Evolutionary conservation across 2,797 vertebrate species (phyloP), one percentile per base, ranked within the genome.

Genomic region (Takifugu rubripes): DNA sequence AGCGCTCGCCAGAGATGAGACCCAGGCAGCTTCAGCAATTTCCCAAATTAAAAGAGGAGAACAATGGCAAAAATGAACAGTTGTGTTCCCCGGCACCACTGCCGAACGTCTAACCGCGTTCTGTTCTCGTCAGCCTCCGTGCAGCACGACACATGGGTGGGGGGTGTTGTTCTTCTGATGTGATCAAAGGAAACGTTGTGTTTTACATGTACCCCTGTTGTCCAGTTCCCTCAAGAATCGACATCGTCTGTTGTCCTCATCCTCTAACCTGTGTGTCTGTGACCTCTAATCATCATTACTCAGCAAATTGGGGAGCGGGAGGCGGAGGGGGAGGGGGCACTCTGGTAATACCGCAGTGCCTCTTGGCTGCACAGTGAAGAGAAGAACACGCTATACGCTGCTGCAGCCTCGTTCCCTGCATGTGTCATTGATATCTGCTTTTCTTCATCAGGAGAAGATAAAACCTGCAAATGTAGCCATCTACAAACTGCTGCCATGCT

Each of bases 251-350:
- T 33, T 50, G 46, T 9, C 16, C 11, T 21, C 15, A 11, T 51
- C 52, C 61, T 40, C 51, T 70, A 66, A 76, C 66, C 49, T 63
- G 61, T 55, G 15, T 40, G 36, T 40, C 68, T 57, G 54, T 16
- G 56, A 87, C 86, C 88, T 89, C 85, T 73, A 85, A 88, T 86
- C 77, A 85, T 82, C 75, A 78, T 78, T 78, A 81, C 77, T 89
- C 86, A 89, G 84, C 81, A 83, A 74, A 70, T 31, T 69, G 70
- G 65, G 78, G 68, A 72, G 74, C 69, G 74, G 72, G 75, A 61
- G 67, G 77, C 66, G 52, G 74, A 5, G 16, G 64, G 33, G 36
- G 36, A 12, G 36, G 36, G 11, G 36, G 21, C 21, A 21, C 21
- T 40, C 36, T 40, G 36, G 25, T 14, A n/a, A 43, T 52, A 12